These are phyloP conservation scores for Hyaena hyaena DNA, from an alignment of 2,113 vertebrate species.

Conservation along the genomic window DNA sequence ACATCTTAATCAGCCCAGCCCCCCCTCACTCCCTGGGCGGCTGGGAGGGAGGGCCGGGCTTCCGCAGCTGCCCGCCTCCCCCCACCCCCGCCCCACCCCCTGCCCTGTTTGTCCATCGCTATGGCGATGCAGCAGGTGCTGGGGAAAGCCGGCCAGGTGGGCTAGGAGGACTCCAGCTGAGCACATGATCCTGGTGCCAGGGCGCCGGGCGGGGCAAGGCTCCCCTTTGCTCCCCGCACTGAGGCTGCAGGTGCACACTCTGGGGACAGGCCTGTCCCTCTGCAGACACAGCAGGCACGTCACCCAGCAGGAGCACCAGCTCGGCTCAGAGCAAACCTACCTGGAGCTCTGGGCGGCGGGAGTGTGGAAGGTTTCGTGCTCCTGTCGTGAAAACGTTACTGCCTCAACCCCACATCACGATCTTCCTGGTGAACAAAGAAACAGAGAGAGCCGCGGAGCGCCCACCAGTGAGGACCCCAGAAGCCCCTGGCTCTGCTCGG, in stretches of 20 bases:
- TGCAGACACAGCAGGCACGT: not conserved
- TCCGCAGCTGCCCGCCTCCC: not conserved
- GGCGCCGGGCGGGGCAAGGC: conserved; percentile 61
- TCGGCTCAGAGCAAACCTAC: fast-evolving
- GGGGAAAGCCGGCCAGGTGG: conserved; percentile 70
- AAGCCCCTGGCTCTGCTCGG: conserved; percentile 2
- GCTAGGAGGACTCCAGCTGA: conserved; percentile 58
- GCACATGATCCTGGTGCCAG: conserved; percentile 41
- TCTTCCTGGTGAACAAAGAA: conserved; percentile 4
- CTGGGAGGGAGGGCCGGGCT: conserved; percentile 30
- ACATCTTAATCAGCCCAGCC: conserved; percentile 69
- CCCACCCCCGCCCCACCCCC: no score
- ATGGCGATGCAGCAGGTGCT: conserved; percentile 76
- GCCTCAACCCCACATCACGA: fast-evolving
- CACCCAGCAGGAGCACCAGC: fast-evolving
- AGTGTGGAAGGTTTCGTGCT: conserved; percentile 34
- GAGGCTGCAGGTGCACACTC: conserved; percentile 72
- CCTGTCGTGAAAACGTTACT: conserved; percentile 7
- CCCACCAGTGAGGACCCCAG: not conserved
- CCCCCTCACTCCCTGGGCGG: conserved; percentile 51
- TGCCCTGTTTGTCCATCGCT: conserved; percentile 75
- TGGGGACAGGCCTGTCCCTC: not conserved
- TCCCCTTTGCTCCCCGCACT: conserved; percentile 74
- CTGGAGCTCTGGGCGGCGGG: not conserved
- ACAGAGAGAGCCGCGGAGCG: not conserved